Conservation (phyloP, 2,797 vertebrate species). For the Telmatherina bonti region DNA sequence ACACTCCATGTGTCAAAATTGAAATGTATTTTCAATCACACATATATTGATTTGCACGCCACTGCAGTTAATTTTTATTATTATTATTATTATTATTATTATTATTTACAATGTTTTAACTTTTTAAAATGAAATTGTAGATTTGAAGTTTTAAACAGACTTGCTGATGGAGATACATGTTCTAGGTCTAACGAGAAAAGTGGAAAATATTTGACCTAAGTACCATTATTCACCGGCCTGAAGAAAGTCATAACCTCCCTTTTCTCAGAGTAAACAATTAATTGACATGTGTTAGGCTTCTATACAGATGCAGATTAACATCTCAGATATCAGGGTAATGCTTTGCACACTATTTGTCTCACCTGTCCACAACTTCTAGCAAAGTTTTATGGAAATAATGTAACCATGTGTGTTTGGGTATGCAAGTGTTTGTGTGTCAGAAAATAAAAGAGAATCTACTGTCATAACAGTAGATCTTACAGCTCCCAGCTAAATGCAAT, state of each 20-base stretch:
- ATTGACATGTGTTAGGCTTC: neutral
- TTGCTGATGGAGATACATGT: constrained; percentile 19
- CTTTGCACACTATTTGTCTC: constrained; percentile 45
- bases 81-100: neutral
- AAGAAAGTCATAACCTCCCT: constrained; percentile 29
- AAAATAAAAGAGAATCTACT: constrained; percentile 11
- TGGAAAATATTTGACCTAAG: constrained; percentile 12
- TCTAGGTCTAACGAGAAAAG: constrained; percentile 21
- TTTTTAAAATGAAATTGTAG: neutral
- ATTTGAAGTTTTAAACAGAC: no score
- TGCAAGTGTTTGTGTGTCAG: constrained; percentile 5
- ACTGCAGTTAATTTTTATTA: neutral
- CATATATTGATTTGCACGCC: neutral
- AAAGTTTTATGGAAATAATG: constrained; percentile 47
- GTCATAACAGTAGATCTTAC: neutral
- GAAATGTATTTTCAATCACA: neutral
- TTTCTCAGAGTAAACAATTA: constrained; percentile 23
- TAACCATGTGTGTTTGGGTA: constrained; percentile 22
- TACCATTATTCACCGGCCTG: constrained; percentile 13
- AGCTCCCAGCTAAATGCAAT: neutral
- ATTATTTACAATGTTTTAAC: neutral
- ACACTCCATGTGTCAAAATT: neutral
- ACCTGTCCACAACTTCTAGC: constrained; percentile 17
- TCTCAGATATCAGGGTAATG: constrained; percentile 50
- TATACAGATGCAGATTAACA: constrained; percentile 23